phyloP scores from a whole-genome alignment of 2,113 vertebrate species.

The Gymnogyps californianus region DNA sequence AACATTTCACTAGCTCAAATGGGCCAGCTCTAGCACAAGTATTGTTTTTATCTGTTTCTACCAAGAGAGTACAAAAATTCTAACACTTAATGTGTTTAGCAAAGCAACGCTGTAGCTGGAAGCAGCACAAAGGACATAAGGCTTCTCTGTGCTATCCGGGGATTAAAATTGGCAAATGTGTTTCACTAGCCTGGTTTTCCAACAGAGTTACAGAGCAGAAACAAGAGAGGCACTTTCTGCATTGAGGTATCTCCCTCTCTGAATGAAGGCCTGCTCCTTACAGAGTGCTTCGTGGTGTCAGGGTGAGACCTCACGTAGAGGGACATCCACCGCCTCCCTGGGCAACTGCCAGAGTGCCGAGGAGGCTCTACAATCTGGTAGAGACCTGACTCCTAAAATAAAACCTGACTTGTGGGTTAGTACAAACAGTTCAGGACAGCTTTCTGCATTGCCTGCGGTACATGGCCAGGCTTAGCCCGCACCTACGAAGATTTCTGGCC shows the following conservation, averaged over 20 bases:
- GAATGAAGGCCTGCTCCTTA: neutral
- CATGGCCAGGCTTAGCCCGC: neutral
- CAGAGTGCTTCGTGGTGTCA: neutral
- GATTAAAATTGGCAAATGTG: neutral
- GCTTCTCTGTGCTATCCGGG: neutral
- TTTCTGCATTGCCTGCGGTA: neutral
- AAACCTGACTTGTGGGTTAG: neutral
- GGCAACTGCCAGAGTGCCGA: accelerated
- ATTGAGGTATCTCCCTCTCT: neutral
- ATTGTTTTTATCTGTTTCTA: slow-evolving; percentile 29
- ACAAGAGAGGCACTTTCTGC: neutral
- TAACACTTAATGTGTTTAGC: slow-evolving; percentile 36
- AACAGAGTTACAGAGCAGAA: neutral
- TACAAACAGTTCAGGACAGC: neutral
- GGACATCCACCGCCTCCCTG: neutral
- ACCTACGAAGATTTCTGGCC: neutral
- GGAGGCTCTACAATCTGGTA: neutral
- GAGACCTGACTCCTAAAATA: neutral
- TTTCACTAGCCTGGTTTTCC: neutral
- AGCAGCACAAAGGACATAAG: slow-evolving; percentile 25
- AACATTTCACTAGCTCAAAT: neutral
- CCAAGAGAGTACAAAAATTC: neutral
- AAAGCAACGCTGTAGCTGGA: slow-evolving; percentile 29
- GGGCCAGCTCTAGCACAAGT: neutral
- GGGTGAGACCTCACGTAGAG: neutral